Conservation (phyloP, 2,888 invertebrate genomes). For the Tenthredo distinguenda region DNA sequence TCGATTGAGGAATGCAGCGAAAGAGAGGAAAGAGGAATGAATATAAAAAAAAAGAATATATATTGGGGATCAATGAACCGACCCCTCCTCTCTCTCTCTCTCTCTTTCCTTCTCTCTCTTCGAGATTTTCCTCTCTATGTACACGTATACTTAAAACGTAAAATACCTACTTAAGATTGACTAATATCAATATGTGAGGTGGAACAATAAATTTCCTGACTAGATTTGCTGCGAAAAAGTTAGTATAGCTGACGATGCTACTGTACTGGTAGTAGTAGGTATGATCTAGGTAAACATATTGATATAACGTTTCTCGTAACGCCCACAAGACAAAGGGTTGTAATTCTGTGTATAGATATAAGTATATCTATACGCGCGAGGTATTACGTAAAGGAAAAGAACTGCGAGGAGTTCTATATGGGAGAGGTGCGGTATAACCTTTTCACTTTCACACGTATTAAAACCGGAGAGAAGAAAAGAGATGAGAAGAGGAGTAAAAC, state of each 20-base stretch:
- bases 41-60: not conserved
- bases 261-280: too few species aligned
- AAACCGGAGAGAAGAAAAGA: not conserved
- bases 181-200: too few species aligned
- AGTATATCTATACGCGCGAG: not conserved
- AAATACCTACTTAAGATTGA: too few species aligned
- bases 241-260: too few species aligned
- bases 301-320: not conserved
- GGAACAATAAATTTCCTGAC: not conserved
- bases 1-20: slow-evolving; percentile 20
- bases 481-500: not conserved
- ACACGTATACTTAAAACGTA: too few species aligned
- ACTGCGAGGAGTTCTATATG: not conserved
- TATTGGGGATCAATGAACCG: slow-evolving; percentile 32
- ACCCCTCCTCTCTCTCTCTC: slow-evolving; percentile 18
- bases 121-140: not conserved
- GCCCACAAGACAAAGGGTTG: not conserved
- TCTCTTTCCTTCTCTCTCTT: not conserved
- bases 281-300: not conserved
- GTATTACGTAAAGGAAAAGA: not conserved
- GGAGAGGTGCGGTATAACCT: not conserved
- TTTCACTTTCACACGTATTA: not conserved
- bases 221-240: too few species aligned
- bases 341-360: slow-evolving; percentile 21
- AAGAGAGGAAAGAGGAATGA: slow-evolving; percentile 4